A percentile compares a stretch with the other conserved stretches of the same genome.
Conservation (phyloP, 35 echinoderm and acorn worm species). For the Heliocidaris erythrogramma region DNA sequence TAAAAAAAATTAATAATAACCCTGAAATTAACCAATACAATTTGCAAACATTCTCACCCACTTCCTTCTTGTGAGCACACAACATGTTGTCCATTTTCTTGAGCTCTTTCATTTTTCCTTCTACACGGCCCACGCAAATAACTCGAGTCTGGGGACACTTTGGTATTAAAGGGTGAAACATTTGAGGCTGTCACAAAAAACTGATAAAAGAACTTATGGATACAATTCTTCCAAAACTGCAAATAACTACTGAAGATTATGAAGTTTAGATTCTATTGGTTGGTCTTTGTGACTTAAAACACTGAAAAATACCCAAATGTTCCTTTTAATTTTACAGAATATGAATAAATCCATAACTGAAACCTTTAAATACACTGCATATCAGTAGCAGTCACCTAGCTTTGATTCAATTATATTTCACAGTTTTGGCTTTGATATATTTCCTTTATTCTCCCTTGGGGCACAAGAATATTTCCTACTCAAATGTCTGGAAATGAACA, state of each 20-base stretch:
- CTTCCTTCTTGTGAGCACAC: neutral
- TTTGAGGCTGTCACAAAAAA: too few species aligned
- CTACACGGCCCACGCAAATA: neutral
- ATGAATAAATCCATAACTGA: neutral
- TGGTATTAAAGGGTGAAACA: too few species aligned
- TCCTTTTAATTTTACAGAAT: too few species aligned
- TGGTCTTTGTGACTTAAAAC: too few species aligned
- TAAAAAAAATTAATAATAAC: neutral
- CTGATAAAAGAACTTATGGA: too few species aligned
- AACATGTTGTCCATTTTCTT: neutral
- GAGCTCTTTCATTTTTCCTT: neutral
- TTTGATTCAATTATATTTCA: neutral
- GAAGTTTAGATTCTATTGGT: too few species aligned
- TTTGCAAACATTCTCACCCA: conserved; percentile 9
- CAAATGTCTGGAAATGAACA: neutral
- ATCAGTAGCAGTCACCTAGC: neutral
- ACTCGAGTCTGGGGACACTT: too few species aligned
- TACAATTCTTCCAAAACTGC: too few species aligned
- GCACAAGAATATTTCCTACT: neutral
- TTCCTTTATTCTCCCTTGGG: neutral
- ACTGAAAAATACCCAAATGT: too few species aligned
- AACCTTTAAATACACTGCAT: neutral
- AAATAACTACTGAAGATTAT: too few species aligned
- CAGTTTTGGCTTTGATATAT: neutral
- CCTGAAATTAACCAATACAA: neutral